phyloP scores from a whole-genome alignment of 2,113 vertebrate genomes.

The Okapia johnstoni region DNA sequence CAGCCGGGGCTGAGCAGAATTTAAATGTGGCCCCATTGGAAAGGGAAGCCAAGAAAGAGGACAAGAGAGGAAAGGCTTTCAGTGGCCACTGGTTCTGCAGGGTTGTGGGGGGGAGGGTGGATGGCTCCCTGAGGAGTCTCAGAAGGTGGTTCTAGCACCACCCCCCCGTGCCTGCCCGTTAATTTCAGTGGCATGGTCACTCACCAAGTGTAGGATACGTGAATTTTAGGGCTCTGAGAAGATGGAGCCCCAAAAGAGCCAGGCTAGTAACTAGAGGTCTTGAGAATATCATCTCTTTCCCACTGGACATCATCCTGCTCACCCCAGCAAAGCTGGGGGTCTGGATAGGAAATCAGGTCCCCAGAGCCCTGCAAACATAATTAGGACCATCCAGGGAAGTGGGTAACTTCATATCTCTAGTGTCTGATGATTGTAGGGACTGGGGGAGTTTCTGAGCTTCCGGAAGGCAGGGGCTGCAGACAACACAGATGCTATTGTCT shows the following conservation, averaged over 20 bases:
- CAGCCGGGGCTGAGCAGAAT: slow-evolving; percentile 69
- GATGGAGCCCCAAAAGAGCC: neutral
- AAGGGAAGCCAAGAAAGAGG: slow-evolving; percentile 49
- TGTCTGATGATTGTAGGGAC: neutral
- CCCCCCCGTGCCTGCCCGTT: neutral
- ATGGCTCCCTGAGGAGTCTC: neutral
- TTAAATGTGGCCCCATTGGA: slow-evolving; percentile 56
- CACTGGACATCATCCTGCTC: neutral
- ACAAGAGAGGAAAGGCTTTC: slow-evolving; percentile 32
- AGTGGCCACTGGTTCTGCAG: neutral
- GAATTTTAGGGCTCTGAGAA: neutral
- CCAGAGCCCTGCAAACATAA: neutral
- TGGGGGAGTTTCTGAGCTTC: neutral
- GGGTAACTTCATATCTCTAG: neutral
- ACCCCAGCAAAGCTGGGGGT: neutral
- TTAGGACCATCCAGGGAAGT: neutral
- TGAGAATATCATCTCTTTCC: neutral
- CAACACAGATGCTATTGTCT: slow-evolving; percentile 1
- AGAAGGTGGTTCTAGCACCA: neutral
- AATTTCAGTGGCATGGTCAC: neutral
- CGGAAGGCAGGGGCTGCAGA: neutral
- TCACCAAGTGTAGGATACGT: neutral
- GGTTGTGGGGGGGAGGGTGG: neutral
- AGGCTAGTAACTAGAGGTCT: neutral
- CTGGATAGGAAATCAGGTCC: neutral